Evolutionary conservation across 2,797 vertebrate species (phyloP).

Genomic region (Petrocephalus schoutedeni): DNA sequence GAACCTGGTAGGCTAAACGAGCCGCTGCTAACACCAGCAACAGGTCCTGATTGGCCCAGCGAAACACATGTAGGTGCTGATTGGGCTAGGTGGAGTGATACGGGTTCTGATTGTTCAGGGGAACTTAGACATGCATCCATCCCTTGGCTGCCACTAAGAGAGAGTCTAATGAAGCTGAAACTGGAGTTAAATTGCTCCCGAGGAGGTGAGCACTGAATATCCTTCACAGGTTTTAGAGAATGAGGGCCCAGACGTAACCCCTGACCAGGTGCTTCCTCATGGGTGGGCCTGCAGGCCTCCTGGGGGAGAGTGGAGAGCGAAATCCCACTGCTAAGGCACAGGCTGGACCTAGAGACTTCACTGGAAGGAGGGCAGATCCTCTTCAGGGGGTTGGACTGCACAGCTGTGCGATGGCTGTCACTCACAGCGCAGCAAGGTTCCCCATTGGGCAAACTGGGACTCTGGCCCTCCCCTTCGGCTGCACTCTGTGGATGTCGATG

Average conservation of each 20-base stretch:
- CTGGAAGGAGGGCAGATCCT: constrained; percentile 20
- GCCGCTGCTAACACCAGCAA: neutral
- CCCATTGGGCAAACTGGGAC: constrained; percentile 34
- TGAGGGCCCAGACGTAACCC: neutral
- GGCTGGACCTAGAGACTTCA: neutral
- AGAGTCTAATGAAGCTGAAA: constrained; percentile 84
- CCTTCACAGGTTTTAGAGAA: neutral
- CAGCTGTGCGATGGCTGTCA: neutral
- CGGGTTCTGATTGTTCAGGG: neutral
- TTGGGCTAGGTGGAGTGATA: neutral
- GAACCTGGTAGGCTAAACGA: neutral
- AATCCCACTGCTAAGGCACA: neutral
- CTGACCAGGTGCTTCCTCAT: constrained; percentile 21
- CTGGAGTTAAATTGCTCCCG: constrained; percentile 66
- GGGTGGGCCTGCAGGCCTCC: constrained; percentile 8
- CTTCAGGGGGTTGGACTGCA: constrained; percentile 29
- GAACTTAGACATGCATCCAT: constrained; percentile 16
- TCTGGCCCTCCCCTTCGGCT: constrained; percentile 31
- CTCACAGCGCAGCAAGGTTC: constrained; percentile 33
- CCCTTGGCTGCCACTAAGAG: constrained; percentile 50
- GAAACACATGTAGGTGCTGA: no score
- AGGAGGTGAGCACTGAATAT: neutral
- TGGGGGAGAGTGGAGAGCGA: constrained; percentile 11
- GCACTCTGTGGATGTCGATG: constrained; percentile 39
- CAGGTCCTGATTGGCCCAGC: neutral